phyloP scores from a whole-genome alignment of 2,888 invertebrate species.

The Lochmaea crataegi region DNA sequence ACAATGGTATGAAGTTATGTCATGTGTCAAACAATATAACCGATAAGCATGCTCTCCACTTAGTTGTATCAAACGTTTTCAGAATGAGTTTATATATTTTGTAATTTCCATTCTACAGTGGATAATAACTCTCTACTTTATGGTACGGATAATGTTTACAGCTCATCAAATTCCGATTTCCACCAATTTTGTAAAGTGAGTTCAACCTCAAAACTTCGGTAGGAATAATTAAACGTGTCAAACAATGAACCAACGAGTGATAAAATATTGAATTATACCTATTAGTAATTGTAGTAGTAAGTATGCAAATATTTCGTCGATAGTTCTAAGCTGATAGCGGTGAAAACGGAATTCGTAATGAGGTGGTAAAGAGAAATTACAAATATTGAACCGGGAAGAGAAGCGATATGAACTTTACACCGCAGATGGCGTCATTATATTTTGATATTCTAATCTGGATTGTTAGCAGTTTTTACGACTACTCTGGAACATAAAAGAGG shows the following conservation, averaged over 20 bases:
- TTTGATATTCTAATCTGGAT: neutral
- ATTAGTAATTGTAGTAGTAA: neutral
- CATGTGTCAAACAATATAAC: no score
- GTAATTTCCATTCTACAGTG: no score
- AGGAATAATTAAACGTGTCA: neutral
- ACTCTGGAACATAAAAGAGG: no score
- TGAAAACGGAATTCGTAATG: neutral
- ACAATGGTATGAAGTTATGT: no score
- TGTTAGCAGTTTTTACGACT: neutral
- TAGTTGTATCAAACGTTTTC: no score
- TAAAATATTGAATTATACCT: slow-evolving; percentile 21
- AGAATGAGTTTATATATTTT: no score
- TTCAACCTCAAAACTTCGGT: neutral
- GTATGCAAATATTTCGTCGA: neutral
- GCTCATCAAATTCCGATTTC: neutral
- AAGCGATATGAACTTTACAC: neutral
- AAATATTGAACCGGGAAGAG: neutral
- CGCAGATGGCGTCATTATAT: neutral
- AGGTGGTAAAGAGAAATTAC: neutral
- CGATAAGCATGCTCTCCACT: no score
- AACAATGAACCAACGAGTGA: neutral
- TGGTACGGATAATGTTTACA: neutral
- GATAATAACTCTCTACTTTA: no score
- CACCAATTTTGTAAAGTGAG: neutral
- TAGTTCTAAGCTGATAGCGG: neutral